Base-by-base conservation (phyloP, 2,113 vertebrate genomes). In the Brachyhypopomus occidentalis region DNA sequence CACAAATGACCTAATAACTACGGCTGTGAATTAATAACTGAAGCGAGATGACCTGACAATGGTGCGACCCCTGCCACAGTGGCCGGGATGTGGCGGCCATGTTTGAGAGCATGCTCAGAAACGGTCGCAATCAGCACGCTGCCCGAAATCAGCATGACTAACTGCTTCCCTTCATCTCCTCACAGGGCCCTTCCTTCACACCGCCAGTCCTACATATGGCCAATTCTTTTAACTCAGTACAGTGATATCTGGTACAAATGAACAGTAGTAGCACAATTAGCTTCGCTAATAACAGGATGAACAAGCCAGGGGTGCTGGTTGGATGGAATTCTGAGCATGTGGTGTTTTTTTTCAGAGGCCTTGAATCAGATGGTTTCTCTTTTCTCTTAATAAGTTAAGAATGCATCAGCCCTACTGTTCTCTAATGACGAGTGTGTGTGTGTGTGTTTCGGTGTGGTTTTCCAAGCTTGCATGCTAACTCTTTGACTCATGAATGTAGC, bases 91-190 rank as follows among this genome's bases (percentile, higher is more conserved):
- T 77, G 75, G 75, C 63, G 30, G 77, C 70, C 87, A 86, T 88
- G 84, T 88, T 84, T 87, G 74, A 79, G 78, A 75, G 45, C 78
- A 64, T 74, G 80, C 77, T 78, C 78, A 72, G 55, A 80, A 69
- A 85, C 81, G 73, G 84, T 86, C 81, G 82, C 86, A 89, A 83
- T 89, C 87, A 86, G 75, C 85, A 83, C 79, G 86, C 84, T 86
- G 77, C 70, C 52, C 78, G 83, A 87, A 90, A 84, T 75, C 78
- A 89, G 88, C 87, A 84, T 91, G 89, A 91, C 87, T 90, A 91
- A 92, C 67, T 79, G 85, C 82, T 82, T 83, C 75, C 77, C 56
- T 56, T 90, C 90, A 91, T 91, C 88, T 88, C 75, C 48, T 67
- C 60, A 66, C 36, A 77, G 75, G 63, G 59, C 2, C 41, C 58